A percentile compares a stretch with the other conserved stretches of the same genome.
Evolutionary conservation across 2,113 vertebrate genomes (phyloP).

Genomic region (Alosa alosa): DNA sequence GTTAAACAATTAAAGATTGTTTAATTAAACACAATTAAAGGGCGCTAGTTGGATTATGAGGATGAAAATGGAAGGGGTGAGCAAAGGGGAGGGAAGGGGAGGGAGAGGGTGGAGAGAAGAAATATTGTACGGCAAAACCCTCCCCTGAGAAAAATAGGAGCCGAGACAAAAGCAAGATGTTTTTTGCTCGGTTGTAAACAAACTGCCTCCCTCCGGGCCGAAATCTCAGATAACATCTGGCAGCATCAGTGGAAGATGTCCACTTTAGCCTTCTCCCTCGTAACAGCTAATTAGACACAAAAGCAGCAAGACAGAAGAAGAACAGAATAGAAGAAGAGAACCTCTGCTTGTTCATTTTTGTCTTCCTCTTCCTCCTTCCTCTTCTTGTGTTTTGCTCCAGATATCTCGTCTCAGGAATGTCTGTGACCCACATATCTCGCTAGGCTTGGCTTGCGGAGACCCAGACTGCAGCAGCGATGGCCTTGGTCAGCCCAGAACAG

Average conservation of each 20-base stretch:
- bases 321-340: slow-evolving; percentile 10
- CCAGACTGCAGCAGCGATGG: neutral
- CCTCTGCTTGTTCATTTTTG: neutral
- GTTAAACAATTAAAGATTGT: no score
- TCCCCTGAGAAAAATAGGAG: slow-evolving; percentile 50
- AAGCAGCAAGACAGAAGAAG: slow-evolving; percentile 50
- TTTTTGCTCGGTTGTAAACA: slow-evolving; percentile 70
- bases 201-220: slow-evolving; percentile 61
- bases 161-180: slow-evolving; percentile 55
- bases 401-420: slow-evolving; percentile 49
- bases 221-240: slow-evolving; percentile 72
- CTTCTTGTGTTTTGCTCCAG: slow-evolving; percentile 42
- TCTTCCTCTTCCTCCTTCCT: neutral
- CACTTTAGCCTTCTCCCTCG: slow-evolving; percentile 55
- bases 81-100: neutral
- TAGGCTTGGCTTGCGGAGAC: slow-evolving; percentile 1
- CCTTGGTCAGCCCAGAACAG: neutral
- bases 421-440: slow-evolving; percentile 56
- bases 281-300: slow-evolving; percentile 71
- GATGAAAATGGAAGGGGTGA: neutral
- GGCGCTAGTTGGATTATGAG: neutral
- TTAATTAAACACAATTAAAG: neutral
- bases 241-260: slow-evolving; percentile 64
- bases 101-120: neutral
- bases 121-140: slow-evolving; percentile 21